Evolutionary conservation across 1,140 invertebrate species (phyloP), one percentile per base, ranked within the genome.

Genomic region (Armadillidium nasatum): DNA sequence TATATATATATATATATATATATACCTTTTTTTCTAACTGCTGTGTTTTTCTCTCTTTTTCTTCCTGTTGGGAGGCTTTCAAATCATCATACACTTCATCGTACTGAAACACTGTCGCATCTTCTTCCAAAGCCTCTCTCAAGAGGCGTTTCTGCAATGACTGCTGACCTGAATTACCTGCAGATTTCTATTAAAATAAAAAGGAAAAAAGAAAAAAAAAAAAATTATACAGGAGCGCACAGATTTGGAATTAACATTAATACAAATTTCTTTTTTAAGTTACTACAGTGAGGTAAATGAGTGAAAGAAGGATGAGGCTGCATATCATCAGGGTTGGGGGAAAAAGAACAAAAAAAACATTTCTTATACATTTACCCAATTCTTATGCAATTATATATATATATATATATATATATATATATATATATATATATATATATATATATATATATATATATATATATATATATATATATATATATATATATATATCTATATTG

Each of bases 81-180:
- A 33, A 45, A 50, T 43, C 70, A 68, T 69, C 44, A 46, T 9
- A 70, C 33, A 46, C 76, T 69, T 72, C 78, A 77, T 78, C 80
- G 76, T 71, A 82, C 81, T n/a, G 71, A 81, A 45, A 73, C 21
- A 69, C 73, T 76, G 71, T 77, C 73, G 72, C 76, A 77, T 75
- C 80, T 79, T n/a, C 75, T 78, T 70, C 82, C 74, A 79, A 80
- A 78, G 81, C 74, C 45, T 19, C 21, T 44, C 70, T 43, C 44
- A 70, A 66, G n/a, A 71, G 19, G 13, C 46, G 71, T 71, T 67
- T 13, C 75, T 73, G 67, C 19, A 76, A 33, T 19, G 54, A 50
- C 22, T 75, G 45, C 46, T 72, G 69, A 13, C 66, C 45, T 22
- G 43, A 71, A 22, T 70, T 76, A 15, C 68, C 74, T 10, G 46